Evolutionary conservation across 2,888 invertebrate species (phyloP).

Genomic region (Drosophila tanythrix): DNA sequence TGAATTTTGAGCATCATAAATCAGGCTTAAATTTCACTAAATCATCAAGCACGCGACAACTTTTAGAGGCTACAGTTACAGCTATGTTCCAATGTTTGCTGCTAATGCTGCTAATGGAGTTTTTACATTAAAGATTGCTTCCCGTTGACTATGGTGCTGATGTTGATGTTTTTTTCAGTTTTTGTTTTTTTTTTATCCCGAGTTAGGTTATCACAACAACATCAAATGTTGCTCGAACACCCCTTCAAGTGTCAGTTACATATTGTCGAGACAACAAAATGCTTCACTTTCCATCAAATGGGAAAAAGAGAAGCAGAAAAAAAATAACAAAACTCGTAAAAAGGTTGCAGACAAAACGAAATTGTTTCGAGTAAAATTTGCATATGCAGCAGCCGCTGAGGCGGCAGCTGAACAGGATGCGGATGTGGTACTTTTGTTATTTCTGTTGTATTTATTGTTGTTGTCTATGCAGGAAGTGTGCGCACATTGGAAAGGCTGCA

Average conservation of each 20-base stretch:
- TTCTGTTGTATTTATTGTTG: constrained; percentile 31
- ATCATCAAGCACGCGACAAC: constrained; percentile 77
- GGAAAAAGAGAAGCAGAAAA: constrained; percentile 38
- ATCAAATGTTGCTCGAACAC: constrained; percentile 76
- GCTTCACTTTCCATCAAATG: constrained; percentile 67
- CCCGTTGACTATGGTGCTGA: constrained; percentile 29
- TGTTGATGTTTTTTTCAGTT: constrained; percentile 21
- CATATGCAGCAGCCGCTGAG: constrained; percentile 61
- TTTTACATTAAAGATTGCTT: constrained; percentile 72
- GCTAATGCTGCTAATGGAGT: constrained; percentile 74
- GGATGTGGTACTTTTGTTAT: constrained; percentile 58
- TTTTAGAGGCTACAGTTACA: constrained; percentile 38
- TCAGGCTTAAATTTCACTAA: constrained; percentile 83
- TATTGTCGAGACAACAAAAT: constrained; percentile 79
- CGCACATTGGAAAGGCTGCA: constrained; percentile 62
- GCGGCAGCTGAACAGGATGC: constrained; percentile 59
- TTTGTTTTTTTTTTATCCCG: constrained; percentile 15
- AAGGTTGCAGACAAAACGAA: constrained; percentile 69
- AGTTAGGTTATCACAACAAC: constrained; percentile 66
- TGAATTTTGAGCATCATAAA: constrained; percentile 78
- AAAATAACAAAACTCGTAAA: constrained; percentile 53
- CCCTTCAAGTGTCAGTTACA: constrained; percentile 79
- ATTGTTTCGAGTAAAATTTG: constrained; percentile 64
- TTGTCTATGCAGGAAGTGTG: constrained; percentile 79
- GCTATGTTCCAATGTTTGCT: constrained; percentile 36